Percentiles rank a stretch among this genome's conserved stretches.
Conservation (phyloP, 2,888 invertebrate genomes). For the Elysia crispata region DNA sequence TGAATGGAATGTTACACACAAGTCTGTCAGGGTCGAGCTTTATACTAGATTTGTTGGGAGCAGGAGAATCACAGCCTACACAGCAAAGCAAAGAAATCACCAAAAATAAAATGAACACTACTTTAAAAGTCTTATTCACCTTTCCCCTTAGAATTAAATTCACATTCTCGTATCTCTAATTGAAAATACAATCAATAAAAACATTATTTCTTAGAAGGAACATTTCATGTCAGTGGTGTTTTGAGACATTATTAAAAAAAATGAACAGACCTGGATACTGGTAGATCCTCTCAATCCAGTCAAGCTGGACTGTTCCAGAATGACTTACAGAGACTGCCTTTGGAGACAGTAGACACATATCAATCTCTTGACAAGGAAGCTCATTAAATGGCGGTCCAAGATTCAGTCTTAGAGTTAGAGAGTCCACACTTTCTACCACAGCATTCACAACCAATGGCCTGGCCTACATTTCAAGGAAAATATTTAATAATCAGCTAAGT, state of each 20-base stretch:
- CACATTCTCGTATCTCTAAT: too few relatives aligned
- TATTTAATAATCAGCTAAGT: too few relatives aligned
- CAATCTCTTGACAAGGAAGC: slow-evolving; percentile 52
- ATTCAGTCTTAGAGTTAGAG: slow-evolving; percentile 41
- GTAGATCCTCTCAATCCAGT: slow-evolving; percentile 69
- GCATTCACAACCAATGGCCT: slow-evolving; percentile 57
- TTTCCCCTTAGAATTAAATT: too few relatives aligned
- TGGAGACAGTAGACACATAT: slow-evolving; percentile 57
- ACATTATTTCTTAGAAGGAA: too few relatives aligned
- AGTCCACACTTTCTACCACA: slow-evolving; percentile 62
- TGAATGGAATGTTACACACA: slow-evolving; percentile 62
- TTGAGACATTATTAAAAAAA: neutral
- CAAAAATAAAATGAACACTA: too few relatives aligned
- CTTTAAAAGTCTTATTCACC: too few relatives aligned
- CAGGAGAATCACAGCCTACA: neutral
- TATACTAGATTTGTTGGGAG: slow-evolving; percentile 11
- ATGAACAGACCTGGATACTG: slow-evolving; percentile 49
- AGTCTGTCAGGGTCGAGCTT: slow-evolving; percentile 64
- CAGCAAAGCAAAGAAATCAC: too few relatives aligned
- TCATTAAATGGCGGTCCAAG: slow-evolving; percentile 52
- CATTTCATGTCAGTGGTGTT: too few relatives aligned
- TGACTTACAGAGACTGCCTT: slow-evolving; percentile 45
- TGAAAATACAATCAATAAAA: too few relatives aligned
- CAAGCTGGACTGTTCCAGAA: slow-evolving; percentile 52
- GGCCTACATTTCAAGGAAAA: too few relatives aligned